Evolutionary conservation across 2,113 vertebrate genomes (phyloP).

Genomic region (Nesoenas mayeri): DNA sequence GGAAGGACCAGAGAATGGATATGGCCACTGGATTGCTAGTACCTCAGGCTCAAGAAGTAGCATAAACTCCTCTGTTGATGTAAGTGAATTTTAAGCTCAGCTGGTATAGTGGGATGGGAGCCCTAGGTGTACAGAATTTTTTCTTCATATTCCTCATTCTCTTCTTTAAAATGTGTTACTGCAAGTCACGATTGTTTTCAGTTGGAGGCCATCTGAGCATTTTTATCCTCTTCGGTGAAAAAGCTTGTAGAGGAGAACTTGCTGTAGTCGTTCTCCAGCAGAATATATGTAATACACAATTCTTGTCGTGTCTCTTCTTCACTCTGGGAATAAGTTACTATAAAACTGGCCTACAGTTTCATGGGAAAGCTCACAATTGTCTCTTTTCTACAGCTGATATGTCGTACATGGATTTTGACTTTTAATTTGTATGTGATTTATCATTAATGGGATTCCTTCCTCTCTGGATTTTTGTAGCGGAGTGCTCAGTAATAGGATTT

Average conservation of each 20-base stretch:
- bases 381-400: not conserved
- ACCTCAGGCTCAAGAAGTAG: constrained; percentile 92
- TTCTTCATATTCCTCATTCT: not conserved
- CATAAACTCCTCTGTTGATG: constrained; percentile 86
- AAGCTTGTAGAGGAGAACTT: not conserved
- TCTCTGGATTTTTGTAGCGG: not conserved
- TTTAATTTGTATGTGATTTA: not conserved
- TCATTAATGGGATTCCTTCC: not conserved
- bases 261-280: not conserved
- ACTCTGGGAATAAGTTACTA: not conserved
- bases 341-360: not conserved
- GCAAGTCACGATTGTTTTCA: not conserved
- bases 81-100: constrained; percentile 71
- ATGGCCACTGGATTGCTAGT: constrained; percentile 97
- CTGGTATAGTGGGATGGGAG: not conserved
- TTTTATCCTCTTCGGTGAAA: not conserved
- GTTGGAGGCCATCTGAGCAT: not conserved
- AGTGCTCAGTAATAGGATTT: not conserved
- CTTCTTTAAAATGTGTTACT: not conserved
- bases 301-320: not conserved
- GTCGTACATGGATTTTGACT: not conserved
- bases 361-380: not conserved
- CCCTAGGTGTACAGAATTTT: not conserved
- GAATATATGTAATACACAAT: not conserved
- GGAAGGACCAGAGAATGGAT: constrained; percentile 94